Conservation (phyloP, 2,888 invertebrate genomes). For the Drosophila gaucha region DNA sequence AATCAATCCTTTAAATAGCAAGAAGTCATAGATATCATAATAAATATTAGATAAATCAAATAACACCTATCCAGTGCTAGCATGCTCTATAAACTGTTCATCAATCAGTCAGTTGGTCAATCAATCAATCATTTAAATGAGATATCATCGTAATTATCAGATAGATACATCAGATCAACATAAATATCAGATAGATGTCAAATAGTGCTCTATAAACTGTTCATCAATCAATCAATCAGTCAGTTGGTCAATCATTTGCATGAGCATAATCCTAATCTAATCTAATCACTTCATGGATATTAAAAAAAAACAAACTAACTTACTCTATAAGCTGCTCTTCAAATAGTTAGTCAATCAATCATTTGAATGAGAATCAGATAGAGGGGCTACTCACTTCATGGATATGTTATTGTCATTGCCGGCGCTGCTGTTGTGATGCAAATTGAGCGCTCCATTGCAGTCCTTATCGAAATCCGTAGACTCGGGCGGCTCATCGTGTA, state of each 20-base stretch:
- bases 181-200: too few relatives aligned
- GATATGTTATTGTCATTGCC: conserved; percentile 77
- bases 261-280: too few relatives aligned
- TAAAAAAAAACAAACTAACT: not conserved
- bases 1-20: too few relatives aligned
- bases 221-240: too few relatives aligned
- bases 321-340: not conserved
- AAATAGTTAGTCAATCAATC: not conserved
- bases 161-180: too few relatives aligned
- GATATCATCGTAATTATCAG: too few relatives aligned
- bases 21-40: too few relatives aligned
- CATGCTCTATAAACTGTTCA: too few relatives aligned
- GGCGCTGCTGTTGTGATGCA: conserved; percentile 65
- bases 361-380: not conserved
- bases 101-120: too few relatives aligned
- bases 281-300: not conserved
- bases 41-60: too few relatives aligned
- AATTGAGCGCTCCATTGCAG: conserved; percentile 77
- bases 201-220: too few relatives aligned
- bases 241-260: not conserved
- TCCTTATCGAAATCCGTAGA: conserved; percentile 75
- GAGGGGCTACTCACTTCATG: conserved; percentile 76
- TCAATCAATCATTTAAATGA: not conserved
- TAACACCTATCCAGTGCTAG: too few relatives aligned
- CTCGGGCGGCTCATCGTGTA: conserved; percentile 64